phyloP scores from a whole-genome alignment of 2,888 invertebrate species.

The Volucella inflata region DNA sequence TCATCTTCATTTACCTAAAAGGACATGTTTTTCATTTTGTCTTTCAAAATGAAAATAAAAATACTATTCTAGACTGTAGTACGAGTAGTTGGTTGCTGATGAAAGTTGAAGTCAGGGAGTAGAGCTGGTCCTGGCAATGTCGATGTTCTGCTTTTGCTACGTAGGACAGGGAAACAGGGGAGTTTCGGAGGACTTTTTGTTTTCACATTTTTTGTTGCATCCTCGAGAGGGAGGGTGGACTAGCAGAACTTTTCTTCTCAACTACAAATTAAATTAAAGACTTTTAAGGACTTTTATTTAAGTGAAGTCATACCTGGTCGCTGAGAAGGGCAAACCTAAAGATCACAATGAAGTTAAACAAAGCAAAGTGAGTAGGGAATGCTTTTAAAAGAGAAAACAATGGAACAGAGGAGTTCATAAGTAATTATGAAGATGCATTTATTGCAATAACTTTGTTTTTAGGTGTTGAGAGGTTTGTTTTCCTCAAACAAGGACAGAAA shows the following conservation, averaged over 20 bases:
- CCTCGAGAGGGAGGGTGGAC: not conserved
- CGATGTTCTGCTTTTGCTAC: no score
- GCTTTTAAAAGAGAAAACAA: constrained; percentile 9
- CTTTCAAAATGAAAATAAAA: not conserved
- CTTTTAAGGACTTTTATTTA: constrained; percentile 58
- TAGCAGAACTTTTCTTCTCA: constrained; percentile 62
- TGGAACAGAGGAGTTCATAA: constrained; percentile 28
- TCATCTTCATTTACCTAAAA: constrained; percentile 67
- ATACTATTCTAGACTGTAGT: no score
- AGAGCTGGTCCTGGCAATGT: not conserved
- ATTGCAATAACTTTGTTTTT: not conserved
- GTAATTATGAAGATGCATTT: constrained; percentile 56
- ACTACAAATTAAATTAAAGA: constrained; percentile 71
- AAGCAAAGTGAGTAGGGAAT: constrained; percentile 15
- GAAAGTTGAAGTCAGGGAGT: constrained; percentile 22
- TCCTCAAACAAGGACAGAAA: not conserved
- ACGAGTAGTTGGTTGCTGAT: constrained; percentile 12
- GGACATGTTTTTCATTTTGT: constrained; percentile 51
- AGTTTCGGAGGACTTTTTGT: constrained; percentile 29
- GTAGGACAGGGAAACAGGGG: constrained; percentile 11
- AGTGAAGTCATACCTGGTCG: constrained; percentile 40
- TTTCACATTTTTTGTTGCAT: not conserved
- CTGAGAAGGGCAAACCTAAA: constrained; percentile 1
- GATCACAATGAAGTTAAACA: constrained; percentile 58
- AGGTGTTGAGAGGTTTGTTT: not conserved